Evolutionary conservation across 1,140 invertebrate species (phyloP).

Genomic region (Drosophila melanogaster): DNA sequence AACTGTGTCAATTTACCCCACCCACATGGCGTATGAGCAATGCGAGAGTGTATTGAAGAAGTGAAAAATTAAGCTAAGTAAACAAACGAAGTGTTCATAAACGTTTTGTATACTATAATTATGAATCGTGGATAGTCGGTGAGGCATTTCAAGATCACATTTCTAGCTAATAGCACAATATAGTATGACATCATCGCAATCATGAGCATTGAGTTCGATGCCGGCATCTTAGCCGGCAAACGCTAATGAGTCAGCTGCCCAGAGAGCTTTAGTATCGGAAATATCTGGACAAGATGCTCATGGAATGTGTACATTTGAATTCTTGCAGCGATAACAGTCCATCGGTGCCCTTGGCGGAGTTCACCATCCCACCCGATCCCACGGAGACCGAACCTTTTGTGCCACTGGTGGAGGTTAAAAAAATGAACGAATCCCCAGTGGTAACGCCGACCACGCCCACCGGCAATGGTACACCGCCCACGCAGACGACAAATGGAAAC

Average conservation of each 20-base stretch:
- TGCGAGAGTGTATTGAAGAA: constrained; percentile 50
- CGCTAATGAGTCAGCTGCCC: constrained; percentile 68
- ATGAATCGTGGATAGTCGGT: not conserved
- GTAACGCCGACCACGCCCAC: constrained; percentile 34
- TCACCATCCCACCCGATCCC: constrained; percentile 53
- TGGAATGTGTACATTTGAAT: constrained; percentile 1
- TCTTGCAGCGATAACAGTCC: constrained; percentile 49
- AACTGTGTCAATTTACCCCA: constrained; percentile 65
- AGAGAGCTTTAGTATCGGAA: constrained; percentile 27
- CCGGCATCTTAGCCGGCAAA: constrained; percentile 35
- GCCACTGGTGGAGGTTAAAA: constrained; percentile 47
- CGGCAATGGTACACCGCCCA: constrained; percentile 26
- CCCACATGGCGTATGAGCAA: constrained; percentile 64
- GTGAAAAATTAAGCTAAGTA: constrained; percentile 36
- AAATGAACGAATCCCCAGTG: constrained; percentile 51
- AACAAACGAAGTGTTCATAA: constrained; percentile 29
- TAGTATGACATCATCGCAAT: constrained; percentile 57
- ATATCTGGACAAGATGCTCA: constrained; percentile 26
- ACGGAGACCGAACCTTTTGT: constrained; percentile 54
- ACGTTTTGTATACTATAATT: constrained; percentile 17
- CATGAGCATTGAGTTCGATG: constrained; percentile 30
- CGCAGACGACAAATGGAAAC: constrained; percentile 25
- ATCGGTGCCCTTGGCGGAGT: constrained; percentile 61
- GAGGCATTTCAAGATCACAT: constrained; percentile 53
- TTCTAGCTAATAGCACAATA: constrained; percentile 26